These are phyloP conservation scores for Hemiscyllium ocellatum DNA, from an alignment of 2,113 vertebrate species.

Conservation along the genomic window DNA sequence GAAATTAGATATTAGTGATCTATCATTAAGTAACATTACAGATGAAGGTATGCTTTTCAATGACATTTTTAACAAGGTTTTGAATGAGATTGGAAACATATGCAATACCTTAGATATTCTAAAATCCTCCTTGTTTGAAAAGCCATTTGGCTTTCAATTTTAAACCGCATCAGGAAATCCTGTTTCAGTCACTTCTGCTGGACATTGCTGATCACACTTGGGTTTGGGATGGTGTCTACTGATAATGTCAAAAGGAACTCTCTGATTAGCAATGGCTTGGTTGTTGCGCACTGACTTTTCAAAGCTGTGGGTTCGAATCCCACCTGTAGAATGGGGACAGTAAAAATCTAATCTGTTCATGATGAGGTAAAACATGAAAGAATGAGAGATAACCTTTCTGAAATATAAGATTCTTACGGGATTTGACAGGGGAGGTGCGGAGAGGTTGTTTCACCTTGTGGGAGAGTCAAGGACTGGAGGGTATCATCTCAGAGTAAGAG, in stretches of 20 bases:
- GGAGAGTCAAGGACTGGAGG: too few relatives aligned
- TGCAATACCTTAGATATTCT: not conserved
- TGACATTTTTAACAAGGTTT: not conserved
- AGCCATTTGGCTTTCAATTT: not conserved
- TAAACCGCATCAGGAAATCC: not conserved
- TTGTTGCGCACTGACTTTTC: too few relatives aligned
- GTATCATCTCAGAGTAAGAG: too few relatives aligned
- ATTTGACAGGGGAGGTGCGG: too few relatives aligned
- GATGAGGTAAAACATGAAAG: too few relatives aligned
- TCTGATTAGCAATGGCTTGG: not conserved
- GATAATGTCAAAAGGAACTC: not conserved
- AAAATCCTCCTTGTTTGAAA: not conserved
- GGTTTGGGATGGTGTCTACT: not conserved
- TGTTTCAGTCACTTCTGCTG: not conserved
- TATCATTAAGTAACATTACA: not conserved
- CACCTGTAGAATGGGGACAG: not conserved
- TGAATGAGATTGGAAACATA: too few relatives aligned
- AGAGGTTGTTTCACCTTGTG: too few relatives aligned
- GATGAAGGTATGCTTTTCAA: not conserved
- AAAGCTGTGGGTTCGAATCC: too few relatives aligned
- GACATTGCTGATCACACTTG: too few relatives aligned
- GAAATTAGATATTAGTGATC: not conserved
- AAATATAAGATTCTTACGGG: too few relatives aligned
- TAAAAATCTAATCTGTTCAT: not conserved
- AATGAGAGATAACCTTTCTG: too few relatives aligned